Evolutionary conservation across 2,888 invertebrate species (phyloP).

Genomic region (Heliconius erato): DNA sequence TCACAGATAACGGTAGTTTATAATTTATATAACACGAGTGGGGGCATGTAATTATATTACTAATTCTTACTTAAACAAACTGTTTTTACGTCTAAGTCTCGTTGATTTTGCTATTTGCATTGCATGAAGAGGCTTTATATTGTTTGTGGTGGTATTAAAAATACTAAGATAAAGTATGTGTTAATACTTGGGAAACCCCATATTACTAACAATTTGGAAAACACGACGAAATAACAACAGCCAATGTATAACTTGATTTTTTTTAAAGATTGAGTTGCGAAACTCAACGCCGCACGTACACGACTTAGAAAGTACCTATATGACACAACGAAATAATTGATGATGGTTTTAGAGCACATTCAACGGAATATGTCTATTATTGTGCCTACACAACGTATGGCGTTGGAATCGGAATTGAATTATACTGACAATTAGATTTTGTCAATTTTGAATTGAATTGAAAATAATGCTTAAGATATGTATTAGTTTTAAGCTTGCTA

Average conservation of each 20-base stretch:
- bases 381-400: too few relatives aligned
- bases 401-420: too few relatives aligned
- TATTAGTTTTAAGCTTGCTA: too few relatives aligned
- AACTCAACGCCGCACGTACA: too few relatives aligned
- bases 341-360: too few relatives aligned
- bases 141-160: conserved; percentile 20
- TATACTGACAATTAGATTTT: too few relatives aligned
- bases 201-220: not conserved
- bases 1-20: conserved; percentile 3
- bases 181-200: conserved; percentile 18
- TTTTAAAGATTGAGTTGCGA: too few relatives aligned
- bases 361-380: too few relatives aligned
- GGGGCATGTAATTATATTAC: conserved; percentile 15
- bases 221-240: not conserved
- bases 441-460: too few relatives aligned
- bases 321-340: too few relatives aligned
- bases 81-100: conserved; percentile 25
- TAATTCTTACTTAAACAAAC: conserved; percentile 28
- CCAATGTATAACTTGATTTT: not conserved
- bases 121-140: conserved; percentile 24
- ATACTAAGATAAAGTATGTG: not conserved
- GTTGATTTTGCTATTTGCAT: conserved; percentile 13
- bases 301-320: too few relatives aligned
- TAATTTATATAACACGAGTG: not conserved
- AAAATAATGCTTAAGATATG: too few relatives aligned